These are phyloP conservation scores for Clarias fuscus DNA, from an alignment of 2,797 vertebrate genomes.

Conservation along the genomic window DNA sequence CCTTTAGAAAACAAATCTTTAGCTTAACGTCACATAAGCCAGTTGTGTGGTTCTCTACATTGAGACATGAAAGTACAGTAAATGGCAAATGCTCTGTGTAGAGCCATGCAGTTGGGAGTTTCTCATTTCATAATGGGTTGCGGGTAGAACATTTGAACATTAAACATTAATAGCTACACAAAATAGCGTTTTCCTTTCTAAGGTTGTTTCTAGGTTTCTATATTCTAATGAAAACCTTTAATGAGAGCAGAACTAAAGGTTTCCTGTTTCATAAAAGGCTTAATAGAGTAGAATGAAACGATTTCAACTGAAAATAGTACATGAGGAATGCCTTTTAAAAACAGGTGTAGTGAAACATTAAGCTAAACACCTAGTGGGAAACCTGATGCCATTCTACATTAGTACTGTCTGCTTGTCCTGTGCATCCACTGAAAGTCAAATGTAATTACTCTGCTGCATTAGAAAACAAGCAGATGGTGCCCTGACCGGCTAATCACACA, in stretches of 20 bases:
- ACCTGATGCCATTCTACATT: conserved; percentile 51
- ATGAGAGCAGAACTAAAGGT: too few species aligned
- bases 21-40: neutral
- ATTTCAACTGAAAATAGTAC: neutral
- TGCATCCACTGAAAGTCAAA: conserved; percentile 71
- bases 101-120: neutral
- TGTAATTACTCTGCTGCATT: conserved; percentile 73
- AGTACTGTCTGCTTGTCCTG: conserved; percentile 56
- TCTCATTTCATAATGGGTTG: neutral
- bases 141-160: neutral
- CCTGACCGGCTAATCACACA: conserved; percentile 47
- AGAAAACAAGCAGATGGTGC: conserved; percentile 72
- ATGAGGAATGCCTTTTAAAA: too few species aligned
- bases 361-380: neutral
- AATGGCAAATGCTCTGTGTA: neutral
- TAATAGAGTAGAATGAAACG: too few species aligned
- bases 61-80: neutral
- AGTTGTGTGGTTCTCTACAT: neutral
- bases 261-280: too few species aligned
- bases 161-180: neutral
- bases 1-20: too few species aligned
- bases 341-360: neutral
- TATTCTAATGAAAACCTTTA: neutral
- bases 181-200: neutral
- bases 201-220: too few species aligned